Base-by-base conservation (phyloP, 2,797 vertebrate genomes). In the Crypturellus tataupa region DNA sequence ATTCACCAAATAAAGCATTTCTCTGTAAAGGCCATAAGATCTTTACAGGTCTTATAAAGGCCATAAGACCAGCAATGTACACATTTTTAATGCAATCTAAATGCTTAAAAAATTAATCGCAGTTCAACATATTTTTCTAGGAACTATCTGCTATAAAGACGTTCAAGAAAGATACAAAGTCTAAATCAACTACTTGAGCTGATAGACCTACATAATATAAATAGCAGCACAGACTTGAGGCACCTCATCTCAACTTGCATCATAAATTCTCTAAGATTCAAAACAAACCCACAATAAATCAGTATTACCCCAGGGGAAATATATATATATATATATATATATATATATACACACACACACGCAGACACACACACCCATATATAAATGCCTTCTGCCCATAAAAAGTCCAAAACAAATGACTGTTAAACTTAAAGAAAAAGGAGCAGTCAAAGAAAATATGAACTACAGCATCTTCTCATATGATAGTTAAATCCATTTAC, bases 241-340 rank as follows among this genome's bases (percentile, higher is more conserved):
- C 79, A 89, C 6, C 39, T 78, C 33, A 33, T 70, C 37, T 70
- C 78, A 59, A 31, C 65, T 80, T 70, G 31, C 56, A 92, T 39
- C 70, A 69, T 64, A 59, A 58, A 5, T 49, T 71, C 67, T 55
- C 19, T 49, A 35, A 88, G 64, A 80, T 37, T 71, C 71, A 65
- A 81, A 92, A 76, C 75, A 86, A 92, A 75, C 44, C 55, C 33
- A 78, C 70, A 72, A 69, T 37, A 25, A 82, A 69, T 23, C 27
- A 60, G 83, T 19, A 37, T 29, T 87, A 31, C 56, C 29, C 10
- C 3, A 20, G 23, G 25, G 33, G 12, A 9, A 35, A 44, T 44
- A 44, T 44, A 44, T 44, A 44, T 24, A 47, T 47, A 47, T 21
- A 47, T 47, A 21, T 21, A 47, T 9, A 21, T 8, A 21, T 8